Evolutionary conservation across 1,140 invertebrate genomes (phyloP).

Genomic region (Thalassaphorura encarpata): DNA sequence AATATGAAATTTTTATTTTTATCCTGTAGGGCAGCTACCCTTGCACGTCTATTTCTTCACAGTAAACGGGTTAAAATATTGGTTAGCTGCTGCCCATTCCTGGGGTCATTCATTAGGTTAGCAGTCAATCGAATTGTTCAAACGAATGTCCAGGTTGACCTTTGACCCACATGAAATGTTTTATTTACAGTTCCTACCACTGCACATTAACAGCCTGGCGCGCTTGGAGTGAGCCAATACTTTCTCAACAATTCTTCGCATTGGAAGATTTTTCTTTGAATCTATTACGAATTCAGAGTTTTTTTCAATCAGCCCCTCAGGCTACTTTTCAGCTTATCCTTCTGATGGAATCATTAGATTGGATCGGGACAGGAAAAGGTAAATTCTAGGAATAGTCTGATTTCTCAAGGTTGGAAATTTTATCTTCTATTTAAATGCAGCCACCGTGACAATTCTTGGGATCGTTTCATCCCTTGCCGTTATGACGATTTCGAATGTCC

Average conservation of each 20-base stretch:
- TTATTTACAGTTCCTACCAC: constrained; percentile 6
- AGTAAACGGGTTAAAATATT: constrained; percentile 17
- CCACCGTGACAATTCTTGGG: neutral
- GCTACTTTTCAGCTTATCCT: constrained; percentile 23
- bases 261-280: constrained; percentile 21
- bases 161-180: neutral
- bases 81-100: constrained; percentile 20
- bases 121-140: neutral
- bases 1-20: neutral
- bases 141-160: neutral
- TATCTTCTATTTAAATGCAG: constrained; percentile 2
- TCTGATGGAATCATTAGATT: constrained; percentile 8
- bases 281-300: constrained; percentile 21
- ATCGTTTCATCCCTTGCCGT: constrained; percentile 15
- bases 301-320: constrained; percentile 25
- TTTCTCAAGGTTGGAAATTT: neutral
- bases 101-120: constrained; percentile 19
- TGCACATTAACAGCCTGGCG: neutral
- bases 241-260: constrained; percentile 16
- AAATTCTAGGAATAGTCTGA: neutral
- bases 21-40: constrained; percentile 7
- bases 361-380: constrained; percentile 5
- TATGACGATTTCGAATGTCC: constrained; percentile 27
- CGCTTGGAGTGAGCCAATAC: constrained; percentile 8
- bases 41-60: constrained; percentile 16